These are phyloP conservation scores for Zonotrichia leucophrys DNA, from an alignment of 2,113 vertebrate species.

Conservation along the genomic window DNA sequence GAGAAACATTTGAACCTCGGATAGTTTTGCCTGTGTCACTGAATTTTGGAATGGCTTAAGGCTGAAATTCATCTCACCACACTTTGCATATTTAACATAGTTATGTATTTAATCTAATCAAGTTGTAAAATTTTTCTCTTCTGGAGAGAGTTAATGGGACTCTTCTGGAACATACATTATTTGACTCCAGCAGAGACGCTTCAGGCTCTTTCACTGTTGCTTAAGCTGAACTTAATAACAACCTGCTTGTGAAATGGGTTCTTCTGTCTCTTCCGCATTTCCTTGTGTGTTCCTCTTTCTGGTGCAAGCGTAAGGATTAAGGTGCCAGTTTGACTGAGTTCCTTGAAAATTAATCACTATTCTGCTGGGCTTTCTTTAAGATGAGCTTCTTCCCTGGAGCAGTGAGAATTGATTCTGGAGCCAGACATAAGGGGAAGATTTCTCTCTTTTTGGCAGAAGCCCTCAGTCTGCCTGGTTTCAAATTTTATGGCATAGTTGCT, in stretches of 20 bases:
- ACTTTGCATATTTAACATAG: neutral
- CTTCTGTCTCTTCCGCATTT: neutral
- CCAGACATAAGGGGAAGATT: neutral
- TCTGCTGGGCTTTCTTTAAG: neutral
- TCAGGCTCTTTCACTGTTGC: neutral
- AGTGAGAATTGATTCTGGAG: neutral
- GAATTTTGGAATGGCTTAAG: neutral
- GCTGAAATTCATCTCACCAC: neutral
- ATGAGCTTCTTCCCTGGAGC: neutral
- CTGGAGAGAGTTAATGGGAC: neutral
- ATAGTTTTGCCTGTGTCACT: rapidly evolving
- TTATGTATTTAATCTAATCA: neutral
- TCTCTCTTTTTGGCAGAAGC: neutral
- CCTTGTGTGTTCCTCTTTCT: neutral
- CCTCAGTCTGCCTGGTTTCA: neutral
- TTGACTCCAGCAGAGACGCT: neutral
- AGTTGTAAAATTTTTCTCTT: neutral
- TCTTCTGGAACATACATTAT: neutral
- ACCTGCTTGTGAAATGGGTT: neutral
- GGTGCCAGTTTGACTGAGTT: neutral
- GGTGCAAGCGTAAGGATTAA: neutral
- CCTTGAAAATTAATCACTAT: neutral
- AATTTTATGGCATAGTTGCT: neutral
- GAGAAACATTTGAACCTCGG: neutral
- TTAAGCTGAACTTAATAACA: neutral